Evolutionary conservation across 2,888 invertebrate species (phyloP).

Genomic region (Chirona hameri): DNA sequence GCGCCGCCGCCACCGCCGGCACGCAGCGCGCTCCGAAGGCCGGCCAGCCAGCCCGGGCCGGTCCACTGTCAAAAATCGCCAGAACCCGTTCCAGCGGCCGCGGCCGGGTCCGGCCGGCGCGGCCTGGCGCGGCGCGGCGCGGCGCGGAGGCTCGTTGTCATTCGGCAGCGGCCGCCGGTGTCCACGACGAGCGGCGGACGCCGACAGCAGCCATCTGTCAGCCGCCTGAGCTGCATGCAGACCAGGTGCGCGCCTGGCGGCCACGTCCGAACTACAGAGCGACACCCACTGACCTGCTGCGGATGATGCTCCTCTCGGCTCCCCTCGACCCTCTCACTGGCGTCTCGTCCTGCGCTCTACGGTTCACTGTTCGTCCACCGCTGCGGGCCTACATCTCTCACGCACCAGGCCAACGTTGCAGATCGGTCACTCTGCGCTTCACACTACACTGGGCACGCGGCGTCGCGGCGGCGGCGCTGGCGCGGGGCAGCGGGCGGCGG

Average conservation of each 20-base stretch:
- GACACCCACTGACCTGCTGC: not conserved
- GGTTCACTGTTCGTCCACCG: not conserved
- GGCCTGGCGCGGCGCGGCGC: too few species aligned
- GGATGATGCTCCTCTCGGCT: not conserved
- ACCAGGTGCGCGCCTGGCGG: not conserved
- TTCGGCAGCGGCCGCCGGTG: not conserved
- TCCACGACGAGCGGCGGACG: not conserved
- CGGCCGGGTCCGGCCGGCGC: not conserved
- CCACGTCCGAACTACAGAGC: too few species aligned
- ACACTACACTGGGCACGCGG: not conserved
- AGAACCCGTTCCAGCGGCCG: conserved; percentile 12
- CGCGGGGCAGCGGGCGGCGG: not conserved
- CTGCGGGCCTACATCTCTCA: not conserved
- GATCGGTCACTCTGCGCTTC: not conserved
- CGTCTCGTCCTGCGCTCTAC: not conserved
- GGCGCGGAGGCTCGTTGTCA: not conserved
- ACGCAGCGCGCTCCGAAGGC: not conserved
- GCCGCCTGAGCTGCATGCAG: not conserved
- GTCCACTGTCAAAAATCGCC: not conserved
- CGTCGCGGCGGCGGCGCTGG: not conserved
- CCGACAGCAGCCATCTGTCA: not conserved
- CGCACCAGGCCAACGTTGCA: not conserved
- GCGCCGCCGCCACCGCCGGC: not conserved
- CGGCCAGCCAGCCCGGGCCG: not conserved
- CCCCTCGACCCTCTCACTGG: not conserved